These are phyloP conservation scores for Ectemnius lituratus DNA, from an alignment of 2,888 invertebrate genomes.

Conservation along the genomic window DNA sequence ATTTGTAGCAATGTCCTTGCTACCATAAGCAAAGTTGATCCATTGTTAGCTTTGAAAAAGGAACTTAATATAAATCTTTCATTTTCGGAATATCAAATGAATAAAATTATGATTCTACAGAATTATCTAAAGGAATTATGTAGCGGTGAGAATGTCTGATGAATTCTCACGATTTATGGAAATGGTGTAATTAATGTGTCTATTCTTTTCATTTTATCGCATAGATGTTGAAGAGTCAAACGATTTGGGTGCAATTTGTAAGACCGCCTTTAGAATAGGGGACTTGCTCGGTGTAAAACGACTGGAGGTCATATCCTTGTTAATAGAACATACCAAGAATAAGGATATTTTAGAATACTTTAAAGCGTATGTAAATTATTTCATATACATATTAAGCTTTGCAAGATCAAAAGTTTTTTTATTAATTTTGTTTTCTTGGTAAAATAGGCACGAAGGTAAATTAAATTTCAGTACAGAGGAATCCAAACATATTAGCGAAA, in stretches of 20 bases:
- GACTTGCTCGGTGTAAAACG: constrained; percentile 56
- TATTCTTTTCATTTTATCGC: constrained; percentile 20
- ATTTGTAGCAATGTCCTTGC: constrained; percentile 20
- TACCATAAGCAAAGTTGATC: constrained; percentile 54
- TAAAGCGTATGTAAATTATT: constrained; percentile 50
- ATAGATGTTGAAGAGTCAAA: constrained; percentile 28
- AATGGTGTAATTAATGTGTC: constrained; percentile 11
- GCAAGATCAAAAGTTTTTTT: background rate
- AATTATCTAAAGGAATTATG: constrained; percentile 49
- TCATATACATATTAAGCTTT: background rate
- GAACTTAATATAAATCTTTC: constrained; percentile 59
- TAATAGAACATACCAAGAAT: constrained; percentile 52
- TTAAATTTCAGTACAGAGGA: constrained; percentile 35
- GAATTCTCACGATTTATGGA: constrained; percentile 16
- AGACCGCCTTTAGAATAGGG: constrained; percentile 56
- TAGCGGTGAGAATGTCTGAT: constrained; percentile 45
- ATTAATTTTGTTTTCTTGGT: constrained; percentile 4
- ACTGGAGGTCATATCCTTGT: constrained; percentile 51
- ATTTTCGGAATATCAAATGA: constrained; percentile 50
- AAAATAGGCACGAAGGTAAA: constrained; percentile 24
- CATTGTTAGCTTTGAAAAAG: constrained; percentile 59
- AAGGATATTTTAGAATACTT: constrained; percentile 53
- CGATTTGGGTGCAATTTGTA: constrained; percentile 37
- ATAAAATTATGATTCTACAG: constrained; percentile 55
- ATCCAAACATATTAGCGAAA: constrained; percentile 42